Conservation (phyloP, 2,888 invertebrate species). For the Mesorhabditis belari region DNA sequence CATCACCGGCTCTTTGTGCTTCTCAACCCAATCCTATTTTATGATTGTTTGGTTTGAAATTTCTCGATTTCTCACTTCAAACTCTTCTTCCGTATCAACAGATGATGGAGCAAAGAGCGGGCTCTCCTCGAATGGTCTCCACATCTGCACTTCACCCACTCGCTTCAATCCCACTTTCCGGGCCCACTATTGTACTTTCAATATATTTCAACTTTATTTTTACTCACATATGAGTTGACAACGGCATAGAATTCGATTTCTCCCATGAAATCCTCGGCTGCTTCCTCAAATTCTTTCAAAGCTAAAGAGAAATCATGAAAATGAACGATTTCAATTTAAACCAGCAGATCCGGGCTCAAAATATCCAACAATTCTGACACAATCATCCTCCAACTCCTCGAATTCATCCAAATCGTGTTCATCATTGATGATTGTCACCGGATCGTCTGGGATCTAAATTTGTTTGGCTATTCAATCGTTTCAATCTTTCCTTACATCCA, state of each 20-base stretch:
- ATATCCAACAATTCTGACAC: conserved; percentile 51
- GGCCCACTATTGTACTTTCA: conserved; percentile 49
- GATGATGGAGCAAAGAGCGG: conserved; percentile 50
- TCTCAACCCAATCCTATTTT: conserved; percentile 54
- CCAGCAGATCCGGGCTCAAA: conserved; percentile 52
- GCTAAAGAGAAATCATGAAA: conserved; percentile 26
- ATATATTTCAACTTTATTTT: background rate
- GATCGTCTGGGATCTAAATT: conserved; percentile 52
- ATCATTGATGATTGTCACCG: conserved; percentile 53
- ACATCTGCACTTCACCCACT: conserved; percentile 52
- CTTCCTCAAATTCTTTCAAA: conserved; percentile 52
- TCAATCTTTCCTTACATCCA: conserved; percentile 49
- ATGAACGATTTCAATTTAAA: conserved; percentile 3
- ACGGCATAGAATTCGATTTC: conserved; percentile 53
- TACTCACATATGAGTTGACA: conserved; percentile 44
- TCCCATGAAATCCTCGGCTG: conserved; percentile 54
- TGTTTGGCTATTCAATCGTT: background rate
- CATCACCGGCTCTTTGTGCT: conserved; percentile 53
- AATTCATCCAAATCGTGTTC: conserved; percentile 52
- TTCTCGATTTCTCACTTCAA: background rate
- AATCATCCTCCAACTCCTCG: conserved; percentile 50
- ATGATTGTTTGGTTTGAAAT: conserved; percentile 8
- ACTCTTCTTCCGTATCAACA: conserved; percentile 17
- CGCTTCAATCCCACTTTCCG: conserved; percentile 50
- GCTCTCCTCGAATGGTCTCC: conserved; percentile 52